These are phyloP conservation scores for Drosophila hamatofila DNA, from an alignment of 2,888 invertebrate species.

Conservation along the genomic window DNA sequence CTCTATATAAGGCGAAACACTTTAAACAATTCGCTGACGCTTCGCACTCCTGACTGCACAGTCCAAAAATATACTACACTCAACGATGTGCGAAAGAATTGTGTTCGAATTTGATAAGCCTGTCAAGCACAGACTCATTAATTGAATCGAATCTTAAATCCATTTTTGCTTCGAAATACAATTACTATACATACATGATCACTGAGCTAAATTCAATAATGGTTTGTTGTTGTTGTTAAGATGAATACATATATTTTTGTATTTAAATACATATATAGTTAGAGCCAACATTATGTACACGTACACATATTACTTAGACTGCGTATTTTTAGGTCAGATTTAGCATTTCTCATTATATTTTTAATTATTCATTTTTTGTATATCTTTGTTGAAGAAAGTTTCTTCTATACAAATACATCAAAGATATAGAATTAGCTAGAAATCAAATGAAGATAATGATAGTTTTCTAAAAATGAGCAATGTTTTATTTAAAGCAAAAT, in stretches of 20 bases:
- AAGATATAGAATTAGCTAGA: not conserved
- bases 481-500: not conserved
- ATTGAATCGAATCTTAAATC: slow-evolving; percentile 1
- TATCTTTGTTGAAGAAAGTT: too few species aligned
- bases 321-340: too few species aligned
- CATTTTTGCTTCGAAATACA: not conserved
- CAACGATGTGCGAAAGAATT: slow-evolving; percentile 54
- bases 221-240: too few species aligned
- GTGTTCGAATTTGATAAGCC: slow-evolving; percentile 21
- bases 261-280: too few species aligned
- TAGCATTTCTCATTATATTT: too few species aligned
- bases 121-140: not conserved
- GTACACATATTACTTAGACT: too few species aligned
- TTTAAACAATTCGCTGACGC: slow-evolving; percentile 36
- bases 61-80: slow-evolving; percentile 38
- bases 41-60: slow-evolving; percentile 39
- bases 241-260: not conserved
- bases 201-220: not conserved
- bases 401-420: not conserved
- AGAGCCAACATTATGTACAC: not conserved
- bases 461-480: not conserved
- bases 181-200: not conserved
- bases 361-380: not conserved
- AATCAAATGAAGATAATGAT: not conserved
- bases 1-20: slow-evolving; percentile 43